These are phyloP conservation scores for Chouioia cunea DNA, from an alignment of 2,888 invertebrate genomes.

Conservation along the genomic window DNA sequence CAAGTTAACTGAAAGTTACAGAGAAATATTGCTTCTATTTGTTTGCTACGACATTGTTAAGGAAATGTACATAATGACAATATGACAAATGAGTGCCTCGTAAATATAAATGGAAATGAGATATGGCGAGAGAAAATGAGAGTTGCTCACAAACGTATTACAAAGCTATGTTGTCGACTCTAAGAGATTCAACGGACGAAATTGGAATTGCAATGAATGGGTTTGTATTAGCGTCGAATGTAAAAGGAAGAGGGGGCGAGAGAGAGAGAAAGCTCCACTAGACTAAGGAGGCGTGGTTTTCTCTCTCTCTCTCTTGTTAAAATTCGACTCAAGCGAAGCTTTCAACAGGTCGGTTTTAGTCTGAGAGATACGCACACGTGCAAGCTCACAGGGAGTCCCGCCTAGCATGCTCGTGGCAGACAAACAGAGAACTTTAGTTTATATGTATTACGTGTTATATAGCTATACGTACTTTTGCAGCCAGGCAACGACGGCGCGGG, in stretches of 20 bases:
- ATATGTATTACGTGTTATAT: too few species aligned
- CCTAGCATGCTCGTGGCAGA: too few species aligned
- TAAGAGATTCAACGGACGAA: not conserved
- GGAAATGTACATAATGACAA: too few species aligned
- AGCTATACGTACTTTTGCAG: constrained; percentile 63
- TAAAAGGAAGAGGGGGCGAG: not conserved
- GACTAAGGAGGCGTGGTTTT: not conserved
- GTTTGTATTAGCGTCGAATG: not conserved
- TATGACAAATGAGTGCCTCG: too few species aligned
- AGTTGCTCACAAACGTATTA: too few species aligned
- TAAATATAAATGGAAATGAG: too few species aligned
- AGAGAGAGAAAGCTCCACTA: not conserved
- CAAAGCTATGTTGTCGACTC: too few species aligned
- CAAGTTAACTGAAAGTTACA: too few species aligned
- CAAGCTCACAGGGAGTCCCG: not conserved
- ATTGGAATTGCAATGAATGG: constrained; percentile 29
- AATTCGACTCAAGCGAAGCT: constrained; percentile 25
- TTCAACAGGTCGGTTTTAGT: constrained; percentile 45
- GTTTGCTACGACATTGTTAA: too few species aligned
- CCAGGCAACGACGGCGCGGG: constrained; percentile 73
- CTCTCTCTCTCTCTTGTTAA: not conserved
- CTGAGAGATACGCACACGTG: not conserved
- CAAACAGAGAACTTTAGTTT: too few species aligned
- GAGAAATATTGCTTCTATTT: too few species aligned
- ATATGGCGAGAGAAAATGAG: too few species aligned